phyloP scores from a whole-genome alignment of 2,888 invertebrate genomes.

The Parnassius glacialis region DNA sequence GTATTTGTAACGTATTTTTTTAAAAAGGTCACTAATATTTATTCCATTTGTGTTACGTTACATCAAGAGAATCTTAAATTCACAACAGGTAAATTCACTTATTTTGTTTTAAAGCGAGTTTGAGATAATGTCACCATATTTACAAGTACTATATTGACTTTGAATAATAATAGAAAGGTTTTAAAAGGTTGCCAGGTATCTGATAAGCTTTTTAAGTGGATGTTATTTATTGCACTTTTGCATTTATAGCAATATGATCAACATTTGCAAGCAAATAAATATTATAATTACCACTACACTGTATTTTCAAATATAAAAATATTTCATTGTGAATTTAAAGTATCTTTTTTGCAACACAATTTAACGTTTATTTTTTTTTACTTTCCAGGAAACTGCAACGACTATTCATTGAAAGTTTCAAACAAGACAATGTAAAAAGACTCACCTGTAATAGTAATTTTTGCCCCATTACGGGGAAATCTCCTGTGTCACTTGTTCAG shows the following conservation, averaged over 20 bases:
- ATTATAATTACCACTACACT: too few species aligned
- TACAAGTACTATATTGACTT: constrained; percentile 15
- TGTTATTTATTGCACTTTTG: neutral
- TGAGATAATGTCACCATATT: constrained; percentile 19
- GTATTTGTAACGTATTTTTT: constrained; percentile 5
- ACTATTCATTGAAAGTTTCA: neutral
- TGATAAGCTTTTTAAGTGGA: neutral
- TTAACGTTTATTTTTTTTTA: too few species aligned
- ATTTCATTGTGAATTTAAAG: too few species aligned
- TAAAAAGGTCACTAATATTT: constrained; percentile 2
- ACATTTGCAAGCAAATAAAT: too few species aligned
- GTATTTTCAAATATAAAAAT: too few species aligned
- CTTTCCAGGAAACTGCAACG: too few species aligned
- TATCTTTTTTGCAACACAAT: too few species aligned
- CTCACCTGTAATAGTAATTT: constrained; percentile 60
- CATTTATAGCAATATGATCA: neutral
- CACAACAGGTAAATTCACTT: neutral
- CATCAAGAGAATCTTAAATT: too few species aligned
- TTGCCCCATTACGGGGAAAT: constrained; percentile 69
- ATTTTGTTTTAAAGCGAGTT: constrained; percentile 6
- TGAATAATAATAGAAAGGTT: constrained; percentile 13
- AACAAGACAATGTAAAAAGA: constrained; percentile 30
- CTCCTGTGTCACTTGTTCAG: constrained; percentile 1
- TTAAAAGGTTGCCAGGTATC: constrained; percentile 13
- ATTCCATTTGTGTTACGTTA: neutral